Evolutionary conservation across 2,888 invertebrate genomes (phyloP), one percentile per base, ranked within the genome.

Genomic region (Heliconius ethilla): DNA sequence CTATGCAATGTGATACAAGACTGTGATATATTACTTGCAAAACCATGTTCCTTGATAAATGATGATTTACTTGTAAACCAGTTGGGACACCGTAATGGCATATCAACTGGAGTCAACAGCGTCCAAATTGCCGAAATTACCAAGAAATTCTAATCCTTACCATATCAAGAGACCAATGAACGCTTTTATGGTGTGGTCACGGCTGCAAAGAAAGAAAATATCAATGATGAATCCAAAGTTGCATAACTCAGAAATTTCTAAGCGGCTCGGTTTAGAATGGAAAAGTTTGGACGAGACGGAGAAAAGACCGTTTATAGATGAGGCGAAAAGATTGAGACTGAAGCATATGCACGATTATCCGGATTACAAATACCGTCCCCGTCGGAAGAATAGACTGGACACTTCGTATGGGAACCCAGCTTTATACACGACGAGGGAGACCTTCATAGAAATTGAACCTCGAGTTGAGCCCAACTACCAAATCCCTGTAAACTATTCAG

Each of bases 81-180:
- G 40, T 33, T 45, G 33, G 55, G 40, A 70, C 59, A 69, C 15
- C n/a, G 27, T 76, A 29, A 93, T 93, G 92, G 90, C 91, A 81
- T 93, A 90, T 82, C 89, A 88, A 82, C 81, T 91, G 78, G 90
- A 91, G 70, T 72, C 81, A n/a, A 83, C 86, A 25, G 80, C 85
- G 27, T 76, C 85, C n/a, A 91, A 91, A 83, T 86, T 85, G 27
- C 85, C 87, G 33, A 92, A 92, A 82, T 77, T 91, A 70, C 85
- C 92, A 66, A 96, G 97, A 82, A 96, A 97, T 25, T 85, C 91
- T 0, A 93, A 92, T 72, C 92, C 93, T 0, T 94, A 92, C 78
- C 98, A 99, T 90, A 98, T 99, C 85, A 99, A 99, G 89, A 95
- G 99, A 83, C 99, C 99, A 22, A 99, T 99, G 99, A 99, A 99